These are phyloP conservation scores for Heteronetta atricapilla DNA, from an alignment of 2,113 vertebrate species.

Conservation along the genomic window DNA sequence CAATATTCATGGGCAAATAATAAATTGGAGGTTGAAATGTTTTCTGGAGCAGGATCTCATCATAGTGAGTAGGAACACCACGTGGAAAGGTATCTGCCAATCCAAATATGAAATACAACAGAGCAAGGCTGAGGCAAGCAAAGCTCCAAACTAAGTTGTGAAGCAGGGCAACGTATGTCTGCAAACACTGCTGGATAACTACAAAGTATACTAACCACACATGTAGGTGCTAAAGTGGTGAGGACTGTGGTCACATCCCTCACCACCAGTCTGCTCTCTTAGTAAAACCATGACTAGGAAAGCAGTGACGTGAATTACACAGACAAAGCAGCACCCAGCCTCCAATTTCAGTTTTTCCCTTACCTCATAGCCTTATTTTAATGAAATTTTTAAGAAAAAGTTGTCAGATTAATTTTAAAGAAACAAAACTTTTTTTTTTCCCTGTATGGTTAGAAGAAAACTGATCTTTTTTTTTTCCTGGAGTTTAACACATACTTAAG, in stretches of 20 bases:
- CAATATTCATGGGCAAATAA: slow-evolving; percentile 12
- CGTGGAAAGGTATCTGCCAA: slow-evolving; percentile 25
- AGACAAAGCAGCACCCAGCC: not conserved
- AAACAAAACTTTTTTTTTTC: not conserved
- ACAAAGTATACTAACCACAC: not conserved
- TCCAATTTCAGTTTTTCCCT: not conserved
- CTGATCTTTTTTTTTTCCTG: not conserved
- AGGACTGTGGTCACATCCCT: not conserved
- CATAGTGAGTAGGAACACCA: not conserved
- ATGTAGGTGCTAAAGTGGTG: not conserved
- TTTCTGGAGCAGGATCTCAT: slow-evolving; percentile 17
- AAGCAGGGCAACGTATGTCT: not conserved
- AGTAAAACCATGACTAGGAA: not conserved
- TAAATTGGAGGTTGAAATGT: slow-evolving; percentile 44
- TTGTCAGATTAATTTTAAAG: not conserved
- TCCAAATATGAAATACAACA: slow-evolving; percentile 47
- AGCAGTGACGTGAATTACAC: not conserved
- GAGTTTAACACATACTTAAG: not conserved
- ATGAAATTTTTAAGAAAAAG: too few relatives aligned
- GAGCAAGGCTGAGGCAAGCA: slow-evolving; percentile 22
- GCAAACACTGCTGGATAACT: not conserved
- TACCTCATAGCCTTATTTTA: not conserved
- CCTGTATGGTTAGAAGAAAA: not conserved
- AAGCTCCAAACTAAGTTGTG: not conserved
- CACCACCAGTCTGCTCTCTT: not conserved